Evolutionary conservation across 2,888 invertebrate genomes (phyloP).

Genomic region (Noctua janthina): DNA sequence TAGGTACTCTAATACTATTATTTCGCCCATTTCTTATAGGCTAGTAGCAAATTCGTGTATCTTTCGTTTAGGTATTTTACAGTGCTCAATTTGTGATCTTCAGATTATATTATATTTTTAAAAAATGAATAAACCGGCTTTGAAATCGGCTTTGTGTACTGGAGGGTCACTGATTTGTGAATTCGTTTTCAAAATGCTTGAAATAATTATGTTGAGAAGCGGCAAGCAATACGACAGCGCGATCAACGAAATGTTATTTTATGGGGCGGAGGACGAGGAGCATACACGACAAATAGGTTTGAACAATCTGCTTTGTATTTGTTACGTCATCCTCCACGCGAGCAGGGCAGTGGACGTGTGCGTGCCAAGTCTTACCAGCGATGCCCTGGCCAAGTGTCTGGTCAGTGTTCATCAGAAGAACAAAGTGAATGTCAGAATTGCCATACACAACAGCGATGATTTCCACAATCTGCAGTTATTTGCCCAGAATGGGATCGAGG

Average conservation of each 20-base stretch:
- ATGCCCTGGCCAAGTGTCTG: constrained; percentile 76
- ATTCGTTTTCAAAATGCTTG: constrained; percentile 45
- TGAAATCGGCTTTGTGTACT: constrained; percentile 34
- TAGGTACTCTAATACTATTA: constrained; percentile 12
- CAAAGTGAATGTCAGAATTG: constrained; percentile 74
- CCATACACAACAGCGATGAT: constrained; percentile 74
- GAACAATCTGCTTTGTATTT: constrained; percentile 79
- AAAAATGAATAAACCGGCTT: constrained; percentile 34
- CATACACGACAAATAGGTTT: constrained; percentile 73
- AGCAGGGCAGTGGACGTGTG: constrained; percentile 78
- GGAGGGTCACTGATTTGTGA: constrained; percentile 44
- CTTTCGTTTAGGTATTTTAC: neutral
- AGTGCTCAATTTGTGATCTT: neutral
- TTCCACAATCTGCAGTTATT: constrained; percentile 70
- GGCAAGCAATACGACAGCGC: constrained; percentile 61
- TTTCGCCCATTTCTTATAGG: neutral
- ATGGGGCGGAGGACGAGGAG: constrained; percentile 75
- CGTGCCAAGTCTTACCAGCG: constrained; percentile 77
- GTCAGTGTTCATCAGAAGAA: constrained; percentile 72
- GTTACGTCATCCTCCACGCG: constrained; percentile 78
- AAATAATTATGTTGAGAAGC: constrained; percentile 30
- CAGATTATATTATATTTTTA: neutral
- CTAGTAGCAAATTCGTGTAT: neutral
- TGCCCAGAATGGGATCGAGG: constrained; percentile 74
- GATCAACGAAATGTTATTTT: constrained; percentile 80